Evolutionary conservation across 2,113 vertebrate species (phyloP), one percentile per base, ranked within the genome.

Genomic region (Sebastes schlegelii): DNA sequence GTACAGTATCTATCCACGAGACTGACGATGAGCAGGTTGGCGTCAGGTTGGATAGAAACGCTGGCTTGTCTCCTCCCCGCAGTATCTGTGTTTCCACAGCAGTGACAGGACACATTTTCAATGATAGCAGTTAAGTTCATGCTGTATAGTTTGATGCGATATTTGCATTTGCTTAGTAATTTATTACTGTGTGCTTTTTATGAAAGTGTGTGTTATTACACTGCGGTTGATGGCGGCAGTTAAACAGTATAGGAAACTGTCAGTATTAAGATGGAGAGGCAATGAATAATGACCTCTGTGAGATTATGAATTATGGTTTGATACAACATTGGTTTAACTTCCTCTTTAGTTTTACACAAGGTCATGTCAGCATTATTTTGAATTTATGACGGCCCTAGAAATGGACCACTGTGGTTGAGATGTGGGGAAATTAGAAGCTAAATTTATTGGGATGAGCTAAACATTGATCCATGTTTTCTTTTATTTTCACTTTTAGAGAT

Each of bases 341-440:
- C 85, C 80, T 87, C 84, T 85, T 82, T 86, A 83, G 74, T 86
- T 89, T 89, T 80, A 84, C 83, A 86, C 80, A 80, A 88, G 88
- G 85, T 91, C 86, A 58, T 6, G 23, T 62, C 67, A 48, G 60
- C 54, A 4, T 84, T 77, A 63, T 69, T 74, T 70, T 51, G 77
- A 51, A 79, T 77, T 43, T 73, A 77, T 40, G 65, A 54, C 52
- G 13, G 7, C 46, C 11, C 19, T 40, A 64, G 54, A 79, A 68
- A 75, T 40, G 48, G 45, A 49, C 13, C 16, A 1, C 19, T 60
- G 51, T 26, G 16, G 61, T 55, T 23, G 51, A 69, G 34, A 64
- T 82, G 74, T 57, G 19, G 52, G n/a, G 1, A 34, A 60, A 69
- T 9, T 19, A 55, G 6, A 66, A 6, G 4, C 40, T 19, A 8